Percentiles rank a stretch among this genome's conserved stretches.
Evolutionary conservation across 2,888 invertebrate species (phyloP).

Genomic region (Andrena chrysosceles): DNA sequence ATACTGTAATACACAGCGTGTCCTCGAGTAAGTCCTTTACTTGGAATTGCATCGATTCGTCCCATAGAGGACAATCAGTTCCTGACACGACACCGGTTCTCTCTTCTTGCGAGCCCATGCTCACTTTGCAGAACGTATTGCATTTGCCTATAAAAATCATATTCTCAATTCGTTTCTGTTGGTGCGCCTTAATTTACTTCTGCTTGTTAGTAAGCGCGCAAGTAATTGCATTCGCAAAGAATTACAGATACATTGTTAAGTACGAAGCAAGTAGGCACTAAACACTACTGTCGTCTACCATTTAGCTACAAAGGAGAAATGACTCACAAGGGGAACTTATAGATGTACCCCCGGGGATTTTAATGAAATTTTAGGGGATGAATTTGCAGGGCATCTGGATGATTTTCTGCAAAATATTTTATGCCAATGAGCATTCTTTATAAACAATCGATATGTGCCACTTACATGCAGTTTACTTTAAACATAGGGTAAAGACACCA

Average conservation of each 20-base stretch:
- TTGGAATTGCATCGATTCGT: conserved; percentile 91
- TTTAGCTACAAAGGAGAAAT: background rate
- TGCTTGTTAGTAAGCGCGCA: conserved; percentile 28
- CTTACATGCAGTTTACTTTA: too few species aligned
- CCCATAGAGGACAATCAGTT: conserved; percentile 88
- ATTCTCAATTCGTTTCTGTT: background rate
- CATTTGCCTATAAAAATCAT: conserved; percentile 86
- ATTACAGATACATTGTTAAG: conserved; percentile 4
- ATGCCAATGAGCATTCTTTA: too few species aligned
- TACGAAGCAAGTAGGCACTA: conserved; percentile 14
- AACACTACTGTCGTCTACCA: conserved; percentile 1
- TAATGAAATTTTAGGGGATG: too few species aligned
- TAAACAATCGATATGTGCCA: too few species aligned
- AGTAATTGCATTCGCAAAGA: conserved; percentile 8
- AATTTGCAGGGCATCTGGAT: too few species aligned
- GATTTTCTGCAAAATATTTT: too few species aligned
- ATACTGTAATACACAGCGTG: conserved; percentile 89
- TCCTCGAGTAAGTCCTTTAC: conserved; percentile 89
- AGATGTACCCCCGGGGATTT: too few species aligned
- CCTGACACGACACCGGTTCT: conserved; percentile 88
- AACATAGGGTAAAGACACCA: too few species aligned
- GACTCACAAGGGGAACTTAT: too few species aligned
- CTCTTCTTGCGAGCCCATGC: conserved; percentile 90
- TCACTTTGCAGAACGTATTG: conserved; percentile 91
- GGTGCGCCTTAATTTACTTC: background rate